These are phyloP conservation scores for Labeo rohita DNA, from an alignment of 2,113 vertebrate genomes.

Conservation along the genomic window DNA sequence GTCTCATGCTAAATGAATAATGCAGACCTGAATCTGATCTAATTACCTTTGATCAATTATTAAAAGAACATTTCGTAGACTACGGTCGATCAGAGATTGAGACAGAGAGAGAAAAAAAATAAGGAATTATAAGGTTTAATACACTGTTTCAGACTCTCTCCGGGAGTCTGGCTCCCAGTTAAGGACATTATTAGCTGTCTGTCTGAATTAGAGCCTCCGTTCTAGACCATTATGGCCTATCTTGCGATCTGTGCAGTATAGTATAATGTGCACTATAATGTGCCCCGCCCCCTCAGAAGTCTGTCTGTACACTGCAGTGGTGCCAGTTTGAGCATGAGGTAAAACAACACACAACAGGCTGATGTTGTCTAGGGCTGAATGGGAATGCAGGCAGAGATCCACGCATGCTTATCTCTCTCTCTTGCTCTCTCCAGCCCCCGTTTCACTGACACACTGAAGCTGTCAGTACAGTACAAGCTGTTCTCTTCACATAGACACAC, in stretches of 20 bases:
- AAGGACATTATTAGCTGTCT: not conserved
- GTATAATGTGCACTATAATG: conserved; percentile 12
- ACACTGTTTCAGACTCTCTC: not conserved
- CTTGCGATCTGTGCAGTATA: not conserved
- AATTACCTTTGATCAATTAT: conserved; percentile 76
- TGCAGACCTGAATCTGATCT: conserved; percentile 60
- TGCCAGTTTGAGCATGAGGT: conserved; percentile 17
- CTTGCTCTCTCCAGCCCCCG: not conserved
- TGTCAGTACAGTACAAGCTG: conserved; percentile 23
- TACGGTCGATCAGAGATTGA: conserved; percentile 47
- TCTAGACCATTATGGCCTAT: not conserved
- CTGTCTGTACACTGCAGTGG: not conserved
- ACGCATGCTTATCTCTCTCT: not conserved
- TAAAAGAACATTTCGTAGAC: conserved; percentile 65
- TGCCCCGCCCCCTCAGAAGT: not conserved
- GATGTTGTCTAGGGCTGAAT: conserved; percentile 25
- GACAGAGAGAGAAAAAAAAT: not conserved
- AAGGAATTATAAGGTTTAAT: not conserved
- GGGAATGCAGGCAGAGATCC: not conserved
- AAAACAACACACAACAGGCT: not conserved
- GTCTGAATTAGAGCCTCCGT: not conserved
- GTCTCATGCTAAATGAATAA: conserved; percentile 68
- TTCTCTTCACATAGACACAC: not conserved
- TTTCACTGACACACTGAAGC: conserved; percentile 15
- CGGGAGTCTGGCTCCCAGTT: not conserved